Conservation (phyloP, 2,113 vertebrate genomes). For the Melospiza melodia region DNA sequence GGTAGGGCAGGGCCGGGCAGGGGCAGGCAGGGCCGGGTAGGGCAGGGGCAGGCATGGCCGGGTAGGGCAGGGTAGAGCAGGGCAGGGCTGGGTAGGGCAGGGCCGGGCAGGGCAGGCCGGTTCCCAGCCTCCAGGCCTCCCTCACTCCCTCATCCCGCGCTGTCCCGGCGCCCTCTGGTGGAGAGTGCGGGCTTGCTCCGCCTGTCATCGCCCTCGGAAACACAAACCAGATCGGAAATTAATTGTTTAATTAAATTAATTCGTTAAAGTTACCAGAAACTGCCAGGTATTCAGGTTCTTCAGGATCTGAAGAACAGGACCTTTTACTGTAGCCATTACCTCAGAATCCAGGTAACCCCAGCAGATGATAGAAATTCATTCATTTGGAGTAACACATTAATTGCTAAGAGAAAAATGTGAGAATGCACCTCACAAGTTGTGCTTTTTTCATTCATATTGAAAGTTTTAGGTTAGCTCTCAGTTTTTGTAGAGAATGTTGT, state of each 20-base stretch:
- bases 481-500: background rate
- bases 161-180: background rate
- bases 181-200: background rate
- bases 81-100: too few species aligned
- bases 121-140: background rate
- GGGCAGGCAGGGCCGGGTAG: too few species aligned
- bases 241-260: background rate
- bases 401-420: background rate
- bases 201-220: accelerated
- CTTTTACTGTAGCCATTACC: background rate
- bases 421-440: background rate
- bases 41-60: too few species aligned
- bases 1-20: accelerated
- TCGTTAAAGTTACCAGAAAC: background rate
- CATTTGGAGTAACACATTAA: background rate
- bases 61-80: too few species aligned
- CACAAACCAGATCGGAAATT: background rate
- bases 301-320: background rate
- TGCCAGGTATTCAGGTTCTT: background rate
- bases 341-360: background rate
- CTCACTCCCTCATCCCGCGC: background rate
- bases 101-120: background rate
- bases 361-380: background rate
- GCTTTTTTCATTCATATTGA: background rate
- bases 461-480: background rate